A percentile compares a stretch with the other conserved stretches of the same genome.
phyloP scores from a whole-genome alignment of 1,140 invertebrate genomes.

The Drosophila funebris region DNA sequence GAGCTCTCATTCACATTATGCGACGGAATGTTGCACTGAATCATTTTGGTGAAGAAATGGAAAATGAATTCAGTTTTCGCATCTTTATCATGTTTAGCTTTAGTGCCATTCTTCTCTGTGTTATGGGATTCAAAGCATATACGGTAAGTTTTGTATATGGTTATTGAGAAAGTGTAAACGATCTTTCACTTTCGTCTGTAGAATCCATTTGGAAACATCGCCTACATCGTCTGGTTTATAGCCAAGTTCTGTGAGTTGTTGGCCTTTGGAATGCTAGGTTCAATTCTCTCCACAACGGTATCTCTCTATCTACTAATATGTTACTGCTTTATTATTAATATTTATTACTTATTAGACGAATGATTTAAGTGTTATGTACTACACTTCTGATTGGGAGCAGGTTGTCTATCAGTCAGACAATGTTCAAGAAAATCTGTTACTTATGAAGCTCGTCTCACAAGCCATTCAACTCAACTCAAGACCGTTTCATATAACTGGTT shows the following conservation, averaged over 20 bases:
- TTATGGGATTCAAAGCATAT: constrained; percentile 66
- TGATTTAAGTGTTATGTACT: constrained; percentile 58
- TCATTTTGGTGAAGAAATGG: constrained; percentile 55
- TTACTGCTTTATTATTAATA: background rate
- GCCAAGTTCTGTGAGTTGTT: constrained; percentile 61
- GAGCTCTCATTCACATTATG: constrained; percentile 42
- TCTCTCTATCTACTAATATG: background rate
- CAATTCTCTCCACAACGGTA: constrained; percentile 58
- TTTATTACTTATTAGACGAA: constrained; percentile 54
- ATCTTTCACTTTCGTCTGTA: background rate
- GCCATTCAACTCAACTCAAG: constrained; percentile 67
- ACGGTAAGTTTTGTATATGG: constrained; percentile 39
- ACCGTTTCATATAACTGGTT: constrained; percentile 58
- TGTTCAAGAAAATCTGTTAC: constrained; percentile 44
- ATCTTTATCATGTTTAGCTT: constrained; percentile 72
- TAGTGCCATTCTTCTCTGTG: constrained; percentile 63
- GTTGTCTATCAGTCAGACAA: constrained; percentile 55
- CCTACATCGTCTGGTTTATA: constrained; percentile 61
- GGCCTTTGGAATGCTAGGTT: constrained; percentile 60
- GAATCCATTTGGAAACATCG: constrained; percentile 53
- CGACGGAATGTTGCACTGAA: constrained; percentile 56
- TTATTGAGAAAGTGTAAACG: background rate
- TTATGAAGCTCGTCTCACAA: constrained; percentile 64
- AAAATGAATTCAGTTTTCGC: constrained; percentile 67
- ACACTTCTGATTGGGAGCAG: constrained; percentile 61